These are phyloP conservation scores for Spatulosminthurus flaviceps DNA, from an alignment of 2,888 invertebrate species.

Conservation along the genomic window DNA sequence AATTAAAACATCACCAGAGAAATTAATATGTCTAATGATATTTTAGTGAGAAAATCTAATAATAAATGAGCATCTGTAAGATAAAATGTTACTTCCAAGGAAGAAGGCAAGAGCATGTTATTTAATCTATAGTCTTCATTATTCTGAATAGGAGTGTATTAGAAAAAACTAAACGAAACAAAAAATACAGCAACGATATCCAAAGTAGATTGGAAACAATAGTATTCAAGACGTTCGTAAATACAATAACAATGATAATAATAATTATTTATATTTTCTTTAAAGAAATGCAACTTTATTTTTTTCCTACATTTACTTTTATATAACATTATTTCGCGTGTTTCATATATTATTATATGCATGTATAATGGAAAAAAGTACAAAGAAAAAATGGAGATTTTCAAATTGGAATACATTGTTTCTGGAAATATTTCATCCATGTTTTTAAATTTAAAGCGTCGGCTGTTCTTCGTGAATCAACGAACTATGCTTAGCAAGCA, in stretches of 20 bases:
- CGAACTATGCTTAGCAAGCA: constrained; percentile 22
- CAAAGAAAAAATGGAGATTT: not conserved
- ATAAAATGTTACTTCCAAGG: too few species aligned
- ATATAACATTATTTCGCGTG: not conserved
- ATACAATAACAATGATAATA: not conserved
- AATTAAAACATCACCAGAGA: too few species aligned
- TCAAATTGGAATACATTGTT: too few species aligned
- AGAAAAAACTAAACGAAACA: not conserved
- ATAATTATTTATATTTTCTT: not conserved
- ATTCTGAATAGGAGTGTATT: too few species aligned
- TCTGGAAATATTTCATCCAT: too few species aligned
- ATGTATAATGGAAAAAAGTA: not conserved
- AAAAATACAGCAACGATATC: not conserved
- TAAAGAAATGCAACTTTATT: constrained; percentile 18
- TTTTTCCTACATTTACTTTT: not conserved
- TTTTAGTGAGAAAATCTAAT: too few species aligned
- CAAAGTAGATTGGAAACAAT: not conserved
- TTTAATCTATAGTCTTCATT: too few species aligned
- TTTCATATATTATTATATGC: not conserved
- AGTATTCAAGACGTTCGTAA: not conserved
- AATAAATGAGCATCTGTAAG: too few species aligned
- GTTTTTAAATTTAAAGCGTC: constrained; percentile 20
- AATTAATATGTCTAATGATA: too few species aligned
- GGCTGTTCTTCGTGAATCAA: constrained; percentile 34
- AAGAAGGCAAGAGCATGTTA: not conserved